Evolutionary conservation across 2,888 invertebrate genomes (phyloP).

Genomic region (Brachyptera risi): DNA sequence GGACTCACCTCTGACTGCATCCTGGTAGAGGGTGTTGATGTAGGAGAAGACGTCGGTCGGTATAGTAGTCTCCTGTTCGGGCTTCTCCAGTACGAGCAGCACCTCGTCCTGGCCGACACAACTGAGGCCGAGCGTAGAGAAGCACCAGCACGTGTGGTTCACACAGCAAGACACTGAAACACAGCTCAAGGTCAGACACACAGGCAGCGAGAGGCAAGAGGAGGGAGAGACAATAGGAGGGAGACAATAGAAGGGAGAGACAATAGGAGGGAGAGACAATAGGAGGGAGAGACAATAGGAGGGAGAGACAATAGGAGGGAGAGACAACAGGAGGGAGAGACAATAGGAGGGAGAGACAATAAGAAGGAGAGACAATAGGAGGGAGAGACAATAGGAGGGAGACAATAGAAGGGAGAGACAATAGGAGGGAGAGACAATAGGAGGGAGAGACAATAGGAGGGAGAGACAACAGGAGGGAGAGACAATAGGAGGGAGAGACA

Average conservation of each 20-base stretch:
- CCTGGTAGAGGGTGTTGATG: conserved; percentile 65
- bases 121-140: conserved; percentile 70
- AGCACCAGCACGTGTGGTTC: conserved; percentile 69
- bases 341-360: neutral
- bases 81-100: conserved; percentile 63
- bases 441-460: neutral
- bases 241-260: too few species aligned
- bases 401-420: neutral
- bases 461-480: neutral
- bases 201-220: too few species aligned
- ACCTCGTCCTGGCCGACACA: conserved; percentile 82
- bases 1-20: conserved; percentile 58
- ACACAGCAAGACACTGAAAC: conserved; percentile 70
- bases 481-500: neutral
- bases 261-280: neutral
- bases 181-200: too few species aligned
- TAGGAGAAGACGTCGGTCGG: conserved; percentile 73
- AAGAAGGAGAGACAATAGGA: neutral
- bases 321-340: neutral
- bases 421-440: neutral
- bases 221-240: too few species aligned
- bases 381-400: neutral
- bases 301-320: neutral
- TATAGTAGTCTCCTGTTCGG: conserved; percentile 56
- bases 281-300: neutral